phyloP scores from a whole-genome alignment of 2,888 invertebrate species.

The Lasioglossum villosulum region DNA sequence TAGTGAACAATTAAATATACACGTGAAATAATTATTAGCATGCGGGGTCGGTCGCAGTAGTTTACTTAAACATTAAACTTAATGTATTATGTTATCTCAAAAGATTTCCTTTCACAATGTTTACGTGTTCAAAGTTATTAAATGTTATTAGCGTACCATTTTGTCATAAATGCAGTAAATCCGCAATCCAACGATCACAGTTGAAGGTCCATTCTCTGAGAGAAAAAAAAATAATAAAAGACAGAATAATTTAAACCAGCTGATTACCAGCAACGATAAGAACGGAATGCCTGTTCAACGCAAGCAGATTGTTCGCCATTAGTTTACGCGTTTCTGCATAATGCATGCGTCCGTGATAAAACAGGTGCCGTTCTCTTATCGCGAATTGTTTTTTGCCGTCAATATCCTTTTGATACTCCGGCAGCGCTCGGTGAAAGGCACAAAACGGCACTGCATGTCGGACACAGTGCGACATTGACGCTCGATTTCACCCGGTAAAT shows the following conservation, averaged over 20 bases:
- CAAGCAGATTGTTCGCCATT: neutral
- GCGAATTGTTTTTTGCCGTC: neutral
- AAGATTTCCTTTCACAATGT: too few relatives aligned
- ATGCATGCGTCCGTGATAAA: neutral
- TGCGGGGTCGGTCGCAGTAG: too few relatives aligned
- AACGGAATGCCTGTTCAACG: neutral
- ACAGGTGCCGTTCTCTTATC: slow-evolving; percentile 16
- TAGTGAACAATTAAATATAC: too few relatives aligned
- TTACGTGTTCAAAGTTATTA: too few relatives aligned
- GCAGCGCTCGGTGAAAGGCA: slow-evolving; percentile 30
- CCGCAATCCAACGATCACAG: neutral
- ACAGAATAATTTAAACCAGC: neutral
- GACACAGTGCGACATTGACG: slow-evolving; percentile 2
- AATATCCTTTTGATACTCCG: neutral
- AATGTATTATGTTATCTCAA: too few relatives aligned
- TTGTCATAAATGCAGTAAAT: neutral
- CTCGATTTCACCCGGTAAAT: slow-evolving; percentile 9
- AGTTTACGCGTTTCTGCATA: neutral
- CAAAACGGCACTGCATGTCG: slow-evolving; percentile 30
- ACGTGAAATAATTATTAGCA: too few relatives aligned
- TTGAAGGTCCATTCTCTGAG: neutral
- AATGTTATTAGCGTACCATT: neutral
- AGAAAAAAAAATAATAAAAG: neutral
- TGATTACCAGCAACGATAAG: neutral
- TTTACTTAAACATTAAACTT: too few relatives aligned